Percentiles rank a stretch among this genome's conserved stretches.
Evolutionary conservation across 2,888 invertebrate species (phyloP).

Genomic region (Dolichopus griseipennis): DNA sequence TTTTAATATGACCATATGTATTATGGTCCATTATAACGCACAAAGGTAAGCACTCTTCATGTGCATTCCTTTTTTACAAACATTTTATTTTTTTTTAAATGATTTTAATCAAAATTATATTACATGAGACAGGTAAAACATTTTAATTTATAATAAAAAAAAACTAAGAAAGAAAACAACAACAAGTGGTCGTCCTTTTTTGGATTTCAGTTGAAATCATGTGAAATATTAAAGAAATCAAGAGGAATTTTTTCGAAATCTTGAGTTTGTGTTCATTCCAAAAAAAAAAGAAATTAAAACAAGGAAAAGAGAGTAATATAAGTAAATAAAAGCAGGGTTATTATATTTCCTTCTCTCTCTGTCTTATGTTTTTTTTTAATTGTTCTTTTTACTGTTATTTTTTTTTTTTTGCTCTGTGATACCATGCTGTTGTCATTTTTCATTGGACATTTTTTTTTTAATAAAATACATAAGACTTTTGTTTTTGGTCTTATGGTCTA

Average conservation of each 20-base stretch:
- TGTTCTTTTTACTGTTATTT: background rate
- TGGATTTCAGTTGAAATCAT: background rate
- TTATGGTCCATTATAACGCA: too few relatives aligned
- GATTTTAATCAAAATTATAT: background rate
- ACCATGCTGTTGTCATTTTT: constrained; percentile 1
- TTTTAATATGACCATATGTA: too few relatives aligned
- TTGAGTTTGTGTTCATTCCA: too few relatives aligned
- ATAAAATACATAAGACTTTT: background rate
- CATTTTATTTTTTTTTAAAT: background rate
- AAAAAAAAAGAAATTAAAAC: too few relatives aligned
- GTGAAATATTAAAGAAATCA: background rate
- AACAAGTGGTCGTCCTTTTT: too few relatives aligned
- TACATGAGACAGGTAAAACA: background rate
- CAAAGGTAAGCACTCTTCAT: too few relatives aligned
- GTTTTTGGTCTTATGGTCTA: too few relatives aligned
- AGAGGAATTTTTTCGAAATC: background rate
- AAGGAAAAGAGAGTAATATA: too few relatives aligned
- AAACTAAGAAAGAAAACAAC: too few relatives aligned
- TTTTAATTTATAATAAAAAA: background rate
- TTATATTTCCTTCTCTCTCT: background rate
- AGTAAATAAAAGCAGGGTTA: background rate
- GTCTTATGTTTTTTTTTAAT: background rate
- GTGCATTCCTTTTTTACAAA: too few relatives aligned
- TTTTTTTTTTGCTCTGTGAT: background rate
- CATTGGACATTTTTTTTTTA: background rate